Conservation (phyloP, 2,888 invertebrate genomes). For the Paralinhomoeus sp. region DNA sequence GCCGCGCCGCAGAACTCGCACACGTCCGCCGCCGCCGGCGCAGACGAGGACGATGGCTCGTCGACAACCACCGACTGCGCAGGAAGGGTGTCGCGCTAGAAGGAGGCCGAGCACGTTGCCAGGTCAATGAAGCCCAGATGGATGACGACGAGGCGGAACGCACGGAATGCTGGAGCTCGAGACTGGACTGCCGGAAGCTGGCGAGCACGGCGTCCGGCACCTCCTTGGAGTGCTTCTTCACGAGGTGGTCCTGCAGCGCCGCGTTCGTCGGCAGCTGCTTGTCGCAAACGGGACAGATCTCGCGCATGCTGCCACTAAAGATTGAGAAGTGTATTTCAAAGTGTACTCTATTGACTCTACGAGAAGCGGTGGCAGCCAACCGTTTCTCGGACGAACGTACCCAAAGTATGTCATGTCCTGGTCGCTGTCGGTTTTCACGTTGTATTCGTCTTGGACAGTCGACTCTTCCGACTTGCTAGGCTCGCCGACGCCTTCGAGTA, state of each 20-base stretch:
- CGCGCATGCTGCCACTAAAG: slow-evolving; percentile 21
- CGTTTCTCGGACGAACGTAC: too few species aligned
- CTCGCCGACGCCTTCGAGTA: slow-evolving; percentile 39
- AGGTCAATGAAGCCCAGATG: too few species aligned
- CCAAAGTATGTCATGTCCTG: too few species aligned
- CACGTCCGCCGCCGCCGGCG: neutral
- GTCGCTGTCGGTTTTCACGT: too few species aligned
- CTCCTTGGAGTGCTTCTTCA: slow-evolving; percentile 56
- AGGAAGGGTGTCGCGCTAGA: too few species aligned
- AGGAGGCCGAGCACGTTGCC: too few species aligned
- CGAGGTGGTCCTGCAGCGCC: slow-evolving; percentile 55
- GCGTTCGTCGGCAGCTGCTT: slow-evolving; percentile 65
- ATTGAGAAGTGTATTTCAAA: too few species aligned
- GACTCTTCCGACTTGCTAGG: slow-evolving; percentile 2
- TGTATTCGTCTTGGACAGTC: too few species aligned
- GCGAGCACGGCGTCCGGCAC: slow-evolving; percentile 42
- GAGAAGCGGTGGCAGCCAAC: too few species aligned
- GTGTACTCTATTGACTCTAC: too few species aligned
- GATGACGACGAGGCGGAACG: too few species aligned
- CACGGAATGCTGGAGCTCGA: neutral
- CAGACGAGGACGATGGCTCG: neutral
- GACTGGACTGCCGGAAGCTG: slow-evolving; percentile 26
- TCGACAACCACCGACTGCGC: neutral
- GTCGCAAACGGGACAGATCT: slow-evolving; percentile 60
- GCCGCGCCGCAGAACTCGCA: slow-evolving; percentile 27